These are phyloP conservation scores for Sebastes trivittatus DNA, from an alignment of 2,797 vertebrate genomes.

Conservation along the genomic window DNA sequence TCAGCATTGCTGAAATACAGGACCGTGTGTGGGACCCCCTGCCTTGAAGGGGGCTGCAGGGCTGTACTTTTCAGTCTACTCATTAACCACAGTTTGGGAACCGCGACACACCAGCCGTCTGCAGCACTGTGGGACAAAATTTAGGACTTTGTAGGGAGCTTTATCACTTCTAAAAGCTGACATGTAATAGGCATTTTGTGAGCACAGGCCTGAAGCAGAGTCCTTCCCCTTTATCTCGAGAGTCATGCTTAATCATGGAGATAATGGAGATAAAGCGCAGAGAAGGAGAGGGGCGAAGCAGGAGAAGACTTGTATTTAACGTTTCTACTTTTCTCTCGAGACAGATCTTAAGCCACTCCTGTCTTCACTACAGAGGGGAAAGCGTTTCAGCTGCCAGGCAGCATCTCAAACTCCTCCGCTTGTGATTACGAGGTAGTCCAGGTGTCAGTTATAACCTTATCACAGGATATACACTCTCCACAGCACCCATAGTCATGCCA, in stretches of 20 bases:
- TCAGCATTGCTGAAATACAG: not conserved
- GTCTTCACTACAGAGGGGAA: not conserved
- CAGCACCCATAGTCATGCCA: not conserved
- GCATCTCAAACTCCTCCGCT: not conserved
- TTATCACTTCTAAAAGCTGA: not conserved
- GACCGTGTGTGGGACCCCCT: not conserved
- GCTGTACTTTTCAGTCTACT: not conserved
- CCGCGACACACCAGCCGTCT: not conserved
- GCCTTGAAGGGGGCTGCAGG: not conserved
- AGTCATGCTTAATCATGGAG: not conserved
- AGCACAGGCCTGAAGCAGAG: not conserved
- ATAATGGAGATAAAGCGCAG: not conserved
- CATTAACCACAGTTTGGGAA: not conserved
- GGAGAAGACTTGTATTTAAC: not conserved
- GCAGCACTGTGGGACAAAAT: not conserved
- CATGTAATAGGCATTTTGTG: fast-evolving
- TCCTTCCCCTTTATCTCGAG: not conserved
- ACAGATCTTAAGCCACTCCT: not conserved
- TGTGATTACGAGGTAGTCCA: conserved; percentile 1
- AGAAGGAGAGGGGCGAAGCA: not conserved
- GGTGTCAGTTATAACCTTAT: not conserved
- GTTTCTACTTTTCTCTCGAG: not conserved
- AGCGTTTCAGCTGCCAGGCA: not conserved
- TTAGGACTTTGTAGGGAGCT: not conserved
- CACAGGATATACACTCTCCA: not conserved